Percentiles rank a stretch among this genome's conserved stretches.
phyloP scores from a whole-genome alignment of 2,888 invertebrate genomes.

The Fragum whitleyi region DNA sequence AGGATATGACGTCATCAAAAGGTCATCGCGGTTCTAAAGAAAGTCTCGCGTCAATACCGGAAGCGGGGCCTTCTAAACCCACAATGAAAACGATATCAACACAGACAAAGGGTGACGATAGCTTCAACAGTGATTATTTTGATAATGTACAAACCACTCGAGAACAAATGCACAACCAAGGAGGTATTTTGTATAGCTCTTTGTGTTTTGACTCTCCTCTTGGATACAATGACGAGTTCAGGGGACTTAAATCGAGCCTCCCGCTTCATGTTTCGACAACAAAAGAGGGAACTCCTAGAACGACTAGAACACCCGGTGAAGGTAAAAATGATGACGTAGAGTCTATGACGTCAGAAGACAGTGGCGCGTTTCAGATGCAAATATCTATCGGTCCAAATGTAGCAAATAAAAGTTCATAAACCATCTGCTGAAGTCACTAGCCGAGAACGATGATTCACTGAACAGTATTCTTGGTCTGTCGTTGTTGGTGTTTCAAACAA shows the following conservation, averaged over 20 bases:
- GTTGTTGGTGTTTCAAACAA: too few relatives aligned
- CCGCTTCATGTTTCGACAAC: not conserved
- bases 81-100: conserved; percentile 11
- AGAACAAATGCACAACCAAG: not conserved
- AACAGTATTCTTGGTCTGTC: too few relatives aligned
- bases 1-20: not conserved
- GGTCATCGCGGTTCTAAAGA: not conserved
- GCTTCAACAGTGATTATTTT: not conserved
- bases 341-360: not conserved
- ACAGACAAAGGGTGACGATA: conserved; percentile 6
- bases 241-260: not conserved
- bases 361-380: not conserved
- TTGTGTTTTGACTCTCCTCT: not conserved
- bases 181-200: conserved; percentile 12
- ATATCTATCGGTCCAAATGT: not conserved
- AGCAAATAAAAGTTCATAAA: not conserved
- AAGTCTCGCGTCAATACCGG: not conserved
- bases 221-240: not conserved
- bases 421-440: too few relatives aligned
- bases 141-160: not conserved
- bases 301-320: not conserved
- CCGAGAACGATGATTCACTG: too few relatives aligned
- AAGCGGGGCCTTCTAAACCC: not conserved
- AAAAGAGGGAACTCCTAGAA: not conserved
- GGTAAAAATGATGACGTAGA: not conserved